Conservation (phyloP, 2,888 invertebrate species). For the Argyresthia goedartella region DNA sequence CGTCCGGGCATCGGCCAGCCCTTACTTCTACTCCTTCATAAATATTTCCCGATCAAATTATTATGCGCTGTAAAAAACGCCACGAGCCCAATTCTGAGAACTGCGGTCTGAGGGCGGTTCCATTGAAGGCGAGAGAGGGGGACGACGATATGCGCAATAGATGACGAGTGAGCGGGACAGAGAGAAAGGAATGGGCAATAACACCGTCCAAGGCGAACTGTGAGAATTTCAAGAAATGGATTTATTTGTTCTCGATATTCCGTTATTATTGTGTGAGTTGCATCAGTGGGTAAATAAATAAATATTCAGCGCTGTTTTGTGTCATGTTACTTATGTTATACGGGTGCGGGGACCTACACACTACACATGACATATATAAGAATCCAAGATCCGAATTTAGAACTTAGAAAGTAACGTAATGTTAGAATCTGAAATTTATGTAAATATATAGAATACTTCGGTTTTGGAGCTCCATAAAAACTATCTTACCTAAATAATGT, state of each 20-base stretch:
- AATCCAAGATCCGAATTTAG: no score
- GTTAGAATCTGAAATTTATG: no score
- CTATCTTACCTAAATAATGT: slow-evolving; percentile 5
- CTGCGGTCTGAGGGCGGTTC: slow-evolving; percentile 53
- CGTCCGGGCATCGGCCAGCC: no score
- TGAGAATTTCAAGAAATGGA: slow-evolving; percentile 66
- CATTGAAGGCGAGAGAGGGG: slow-evolving; percentile 46
- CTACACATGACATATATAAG: no score
- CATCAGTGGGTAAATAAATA: slow-evolving; percentile 45
- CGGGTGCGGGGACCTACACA: no score
- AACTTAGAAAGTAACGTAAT: no score
- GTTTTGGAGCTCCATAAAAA: background rate
- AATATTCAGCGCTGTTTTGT: slow-evolving; percentile 11
- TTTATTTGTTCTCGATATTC: slow-evolving; percentile 64
- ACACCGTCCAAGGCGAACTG: slow-evolving; percentile 44
- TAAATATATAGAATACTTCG: no score
- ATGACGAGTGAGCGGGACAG: slow-evolving; percentile 31
- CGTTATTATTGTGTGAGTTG: slow-evolving; percentile 38
- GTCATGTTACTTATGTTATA: no score
- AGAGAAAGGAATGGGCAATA: slow-evolving; percentile 60
- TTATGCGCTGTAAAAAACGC: slow-evolving; percentile 65
- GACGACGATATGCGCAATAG: slow-evolving; percentile 22
- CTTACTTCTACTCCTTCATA: slow-evolving; percentile 11
- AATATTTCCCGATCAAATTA: slow-evolving; percentile 71
- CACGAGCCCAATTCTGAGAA: slow-evolving; percentile 61